Conservation (phyloP, 2,888 invertebrate species). For the Drosophila meridiana region DNA sequence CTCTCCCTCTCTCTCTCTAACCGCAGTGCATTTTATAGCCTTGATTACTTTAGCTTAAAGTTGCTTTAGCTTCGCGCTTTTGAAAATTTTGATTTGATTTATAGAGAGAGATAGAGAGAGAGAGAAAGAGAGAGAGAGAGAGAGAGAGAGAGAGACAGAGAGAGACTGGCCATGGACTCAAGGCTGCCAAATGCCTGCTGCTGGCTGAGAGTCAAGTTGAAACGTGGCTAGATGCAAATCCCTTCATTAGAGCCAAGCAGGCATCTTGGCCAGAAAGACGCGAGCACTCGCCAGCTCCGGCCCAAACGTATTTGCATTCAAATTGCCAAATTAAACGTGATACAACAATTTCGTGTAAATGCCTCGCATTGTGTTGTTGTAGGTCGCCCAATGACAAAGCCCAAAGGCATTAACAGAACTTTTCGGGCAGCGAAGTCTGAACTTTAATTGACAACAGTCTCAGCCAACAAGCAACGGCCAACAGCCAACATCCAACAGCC, state of each 20-base stretch:
- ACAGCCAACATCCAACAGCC: constrained; percentile 4
- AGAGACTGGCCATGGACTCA: constrained; percentile 33
- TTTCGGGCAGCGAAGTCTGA: constrained; percentile 46
- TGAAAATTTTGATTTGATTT: constrained; percentile 49
- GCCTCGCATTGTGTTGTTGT: constrained; percentile 43
- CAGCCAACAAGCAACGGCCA: constrained; percentile 19
- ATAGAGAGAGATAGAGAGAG: neutral
- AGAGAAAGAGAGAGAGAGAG: too few relatives aligned
- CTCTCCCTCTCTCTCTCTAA: constrained; percentile 9
- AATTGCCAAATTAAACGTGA: constrained; percentile 83
- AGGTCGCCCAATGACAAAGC: constrained; percentile 66
- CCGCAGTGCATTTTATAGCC: constrained; percentile 56
- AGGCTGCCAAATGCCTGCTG: constrained; percentile 35
- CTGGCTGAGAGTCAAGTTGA: constrained; percentile 53
- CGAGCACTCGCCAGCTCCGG: constrained; percentile 9
- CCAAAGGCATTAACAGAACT: constrained; percentile 67
- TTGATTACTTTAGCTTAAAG: constrained; percentile 34
- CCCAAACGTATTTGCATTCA: constrained; percentile 74
- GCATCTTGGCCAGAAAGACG: constrained; percentile 52
- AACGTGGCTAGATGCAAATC: constrained; percentile 53
- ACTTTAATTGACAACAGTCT: constrained; percentile 67
- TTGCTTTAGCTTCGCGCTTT: constrained; percentile 2
- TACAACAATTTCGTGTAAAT: constrained; percentile 82
- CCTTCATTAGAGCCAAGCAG: constrained; percentile 53
- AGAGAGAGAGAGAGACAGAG: neutral